Base-by-base conservation (phyloP, 2,113 vertebrate genomes). In the Pongo abelii region DNA sequence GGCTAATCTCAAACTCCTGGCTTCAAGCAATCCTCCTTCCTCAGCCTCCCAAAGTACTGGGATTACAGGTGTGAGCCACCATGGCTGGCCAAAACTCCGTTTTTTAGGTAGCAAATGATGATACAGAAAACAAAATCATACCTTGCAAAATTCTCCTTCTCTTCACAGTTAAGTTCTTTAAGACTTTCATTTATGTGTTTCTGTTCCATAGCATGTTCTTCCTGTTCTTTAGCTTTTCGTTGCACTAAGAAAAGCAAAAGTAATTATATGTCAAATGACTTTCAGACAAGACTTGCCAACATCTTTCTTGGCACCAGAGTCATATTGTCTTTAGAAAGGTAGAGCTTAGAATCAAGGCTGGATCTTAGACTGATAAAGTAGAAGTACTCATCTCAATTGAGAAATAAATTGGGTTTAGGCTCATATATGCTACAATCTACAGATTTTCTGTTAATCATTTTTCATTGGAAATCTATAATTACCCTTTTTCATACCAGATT, bases 101-200 rank as follows among this genome's bases (percentile, higher is more conserved):
- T 52, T 75, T 83, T 48, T 13, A 67, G 43, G 7, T n/a, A 70
- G 88, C 16, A 77, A 84, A 74, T 40, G 43, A 57, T 89, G n/a
- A 89, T 61, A 70, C 84, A 84, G 50, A 84, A 80, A 91, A 94
- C 25, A 69, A 89, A 43, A 52, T 14, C 14, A 48, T 97, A 99
- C 99, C 98, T 99, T 83, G 64, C 89, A 78, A 95, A 96, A 61
- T 96, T 98, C 98, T 99, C 98, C 64, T 98, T 94, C 16, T 99
- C 99, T n/a, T 97, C 84, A 64, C 90, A 67, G 77, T 99, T 97
- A 1, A 98, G 98, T 90, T 99, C 97, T 96, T 98, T 86, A 6
- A 99, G 69, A 50, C 96, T 92, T 97, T 96, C 97, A 25, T 93
- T 97, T 57, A 99, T 87, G 52, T 98, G 97, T 17, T 99, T 98